Conservation (phyloP, 2,888 invertebrate species). For the Lasioglossum oenotherae region DNA sequence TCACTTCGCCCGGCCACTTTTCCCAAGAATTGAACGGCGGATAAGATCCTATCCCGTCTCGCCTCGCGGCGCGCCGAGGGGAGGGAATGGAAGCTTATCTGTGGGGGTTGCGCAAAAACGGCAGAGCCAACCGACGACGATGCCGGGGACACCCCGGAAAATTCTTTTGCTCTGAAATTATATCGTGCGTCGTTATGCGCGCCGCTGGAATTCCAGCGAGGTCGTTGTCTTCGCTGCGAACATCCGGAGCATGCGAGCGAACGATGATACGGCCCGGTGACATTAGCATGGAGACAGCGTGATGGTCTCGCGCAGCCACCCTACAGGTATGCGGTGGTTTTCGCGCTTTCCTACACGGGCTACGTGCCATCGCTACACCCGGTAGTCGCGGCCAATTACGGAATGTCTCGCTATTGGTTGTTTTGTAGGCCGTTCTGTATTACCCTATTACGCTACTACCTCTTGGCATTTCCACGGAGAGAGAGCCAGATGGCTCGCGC, state of each 20-base stretch:
- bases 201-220: constrained; percentile 23
- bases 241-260: constrained; percentile 31
- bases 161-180: constrained; percentile 47
- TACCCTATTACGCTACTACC: constrained; percentile 75
- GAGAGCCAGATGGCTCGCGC: constrained; percentile 63
- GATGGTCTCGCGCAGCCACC: not conserved
- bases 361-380: constrained; percentile 20
- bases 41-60: not conserved
- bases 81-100: not conserved
- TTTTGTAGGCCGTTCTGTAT: constrained; percentile 73
- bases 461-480: constrained; percentile 46
- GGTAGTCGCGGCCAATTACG: constrained; percentile 72
- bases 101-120: not conserved
- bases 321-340: constrained; percentile 40
- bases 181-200: constrained; percentile 26
- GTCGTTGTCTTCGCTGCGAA: constrained; percentile 35
- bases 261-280: constrained; percentile 31
- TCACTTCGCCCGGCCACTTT: not conserved
- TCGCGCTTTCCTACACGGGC: constrained; percentile 50
- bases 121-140: not conserved
- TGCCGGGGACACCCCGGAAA: not conserved
- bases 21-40: not conserved
- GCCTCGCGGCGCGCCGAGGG: not conserved
- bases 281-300: constrained; percentile 29
- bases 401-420: constrained; percentile 68